Evolutionary conservation across 2,888 invertebrate species (phyloP).

Genomic region (Kuschelorhynchus macadamiae): DNA sequence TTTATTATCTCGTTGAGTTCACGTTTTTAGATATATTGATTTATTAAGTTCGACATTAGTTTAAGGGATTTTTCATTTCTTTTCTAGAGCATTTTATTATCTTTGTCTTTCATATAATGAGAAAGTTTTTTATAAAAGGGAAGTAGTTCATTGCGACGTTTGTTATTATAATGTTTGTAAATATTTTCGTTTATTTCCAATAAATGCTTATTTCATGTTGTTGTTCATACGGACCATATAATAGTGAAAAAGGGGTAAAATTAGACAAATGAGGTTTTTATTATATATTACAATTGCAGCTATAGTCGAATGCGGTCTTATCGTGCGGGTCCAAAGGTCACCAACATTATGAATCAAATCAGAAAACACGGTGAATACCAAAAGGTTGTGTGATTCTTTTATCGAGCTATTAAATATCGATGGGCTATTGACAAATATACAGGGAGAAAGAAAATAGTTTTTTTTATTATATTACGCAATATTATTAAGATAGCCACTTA

Average conservation of each 20-base stretch:
- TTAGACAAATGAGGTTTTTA: background rate
- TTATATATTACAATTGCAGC: too few species aligned
- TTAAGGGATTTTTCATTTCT: background rate
- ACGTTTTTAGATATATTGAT: background rate
- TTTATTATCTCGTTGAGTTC: background rate
- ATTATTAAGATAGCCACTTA: too few species aligned
- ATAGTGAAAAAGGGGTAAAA: constrained; percentile 25
- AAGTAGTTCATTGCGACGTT: constrained; percentile 26
- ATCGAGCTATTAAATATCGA: too few species aligned
- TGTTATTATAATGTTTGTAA: constrained; percentile 22
- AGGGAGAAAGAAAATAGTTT: too few species aligned
- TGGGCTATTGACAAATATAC: too few species aligned
- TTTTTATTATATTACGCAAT: too few species aligned
- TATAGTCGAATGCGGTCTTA: too few species aligned
- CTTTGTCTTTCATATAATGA: background rate
- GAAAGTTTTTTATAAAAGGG: constrained; percentile 25
- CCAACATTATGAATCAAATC: too few species aligned
- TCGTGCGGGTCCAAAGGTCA: too few species aligned
- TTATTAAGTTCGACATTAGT: constrained; percentile 2
- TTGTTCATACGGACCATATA: constrained; percentile 39
- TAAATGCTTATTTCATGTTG: too few species aligned
- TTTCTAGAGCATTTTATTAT: background rate
- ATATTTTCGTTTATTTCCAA: constrained; percentile 26
- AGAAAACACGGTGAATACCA: too few species aligned
- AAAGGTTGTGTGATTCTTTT: too few species aligned